Base-by-base conservation (phyloP, 2,888 invertebrate genomes). In the Rhorus exstirpatorius region DNA sequence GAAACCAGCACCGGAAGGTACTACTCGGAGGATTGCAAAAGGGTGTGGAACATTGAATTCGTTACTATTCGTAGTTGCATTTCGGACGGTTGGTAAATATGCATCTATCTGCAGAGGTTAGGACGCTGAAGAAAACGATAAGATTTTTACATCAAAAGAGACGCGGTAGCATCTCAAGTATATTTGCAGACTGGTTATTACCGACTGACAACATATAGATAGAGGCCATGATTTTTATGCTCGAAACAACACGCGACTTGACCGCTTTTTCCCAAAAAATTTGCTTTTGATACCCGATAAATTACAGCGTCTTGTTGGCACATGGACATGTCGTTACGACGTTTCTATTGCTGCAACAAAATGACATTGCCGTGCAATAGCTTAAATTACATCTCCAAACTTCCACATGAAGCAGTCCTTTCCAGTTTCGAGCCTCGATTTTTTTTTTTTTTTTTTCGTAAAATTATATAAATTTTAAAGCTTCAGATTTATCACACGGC, bases 401-500 rank as follows among this genome's bases (percentile, higher is more conserved):
- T n/a, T n/a, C n/a, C n/a, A n/a, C n/a, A n/a, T n/a, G n/a, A n/a
- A n/a, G n/a, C n/a, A n/a, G n/a, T n/a, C n/a, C n/a, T n/a, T n/a
- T n/a, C n/a, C n/a, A n/a, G n/a, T n/a, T n/a, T n/a, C n/a, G n/a
- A n/a, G n/a, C n/a, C n/a, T n/a, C n/a, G n/a, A n/a, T n/a, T n/a
- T n/a, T n/a, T n/a, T n/a, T n/a, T n/a, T n/a, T 53, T 10, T 8
- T 53, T 12, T 49, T 12, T 3, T 19, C 53, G 53, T 21, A 12
- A 49, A 17, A n/a, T 55, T 26, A 10, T 55, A 26, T 26, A 8
- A 55, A 24, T 68, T 55, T 41, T 38, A n/a, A 26, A 38, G 10
- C 19, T 14, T 3, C 26, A 21, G 61, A 60, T 44, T 31, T 77
- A 61, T 60, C 31, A 17, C 19, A 10, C n/a, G n/a, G n/a, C n/a